phyloP scores from a whole-genome alignment of 2,113 vertebrate genomes.

The Podarcis cretensis region DNA sequence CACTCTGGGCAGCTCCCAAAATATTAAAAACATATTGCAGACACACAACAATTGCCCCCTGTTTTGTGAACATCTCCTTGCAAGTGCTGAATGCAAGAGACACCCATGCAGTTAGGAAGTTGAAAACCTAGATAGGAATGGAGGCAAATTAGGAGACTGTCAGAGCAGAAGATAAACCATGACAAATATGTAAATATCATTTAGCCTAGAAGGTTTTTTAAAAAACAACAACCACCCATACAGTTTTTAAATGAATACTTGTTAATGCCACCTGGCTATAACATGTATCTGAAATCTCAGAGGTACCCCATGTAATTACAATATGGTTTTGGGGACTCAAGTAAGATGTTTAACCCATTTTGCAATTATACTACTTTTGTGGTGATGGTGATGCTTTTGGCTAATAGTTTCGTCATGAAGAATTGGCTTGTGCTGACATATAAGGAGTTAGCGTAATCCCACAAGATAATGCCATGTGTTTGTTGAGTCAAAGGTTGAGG shows the following conservation, averaged over 20 bases:
- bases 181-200: background rate
- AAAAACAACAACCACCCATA: background rate
- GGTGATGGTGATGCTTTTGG: background rate
- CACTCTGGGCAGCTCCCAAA: too few species aligned
- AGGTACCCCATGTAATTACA: background rate
- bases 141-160: background rate
- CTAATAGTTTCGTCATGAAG: background rate
- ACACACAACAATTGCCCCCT: background rate
- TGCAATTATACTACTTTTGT: background rate
- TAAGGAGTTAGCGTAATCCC: background rate
- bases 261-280: background rate
- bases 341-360: background rate
- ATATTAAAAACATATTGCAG: background rate
- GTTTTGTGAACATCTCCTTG: background rate
- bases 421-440: background rate
- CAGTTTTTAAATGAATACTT: background rate
- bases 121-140: background rate
- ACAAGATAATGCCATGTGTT: background rate
- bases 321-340: background rate
- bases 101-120: background rate
- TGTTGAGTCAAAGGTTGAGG: background rate
- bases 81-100: background rate
- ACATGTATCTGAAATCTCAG: conserved; percentile 1
- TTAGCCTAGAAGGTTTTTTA: background rate
- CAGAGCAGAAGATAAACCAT: background rate